Evolutionary conservation across 2,113 vertebrate species (phyloP), one percentile per base, ranked within the genome.

Genomic region (Suncus etruscus): DNA sequence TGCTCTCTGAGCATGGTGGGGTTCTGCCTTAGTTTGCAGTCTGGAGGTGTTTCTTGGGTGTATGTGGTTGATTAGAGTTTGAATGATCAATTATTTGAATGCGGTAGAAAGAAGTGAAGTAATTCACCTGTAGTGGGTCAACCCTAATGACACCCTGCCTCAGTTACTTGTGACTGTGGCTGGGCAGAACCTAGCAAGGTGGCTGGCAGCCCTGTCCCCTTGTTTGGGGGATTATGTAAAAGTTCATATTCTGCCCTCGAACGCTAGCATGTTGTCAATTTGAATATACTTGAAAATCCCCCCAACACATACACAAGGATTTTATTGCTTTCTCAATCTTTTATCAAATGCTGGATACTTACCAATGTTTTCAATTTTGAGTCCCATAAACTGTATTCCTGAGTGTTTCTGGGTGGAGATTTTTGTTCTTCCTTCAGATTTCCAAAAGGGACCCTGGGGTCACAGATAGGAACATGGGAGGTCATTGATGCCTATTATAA

Each of bases 381-480:
- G 63, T 65, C 84, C 78, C 16, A 12, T 32, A 58, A 82, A 51
- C 29, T n/a, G 6, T 25, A 2, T 45, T 83, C 31, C 70, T 83
- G 39, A 65, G n/a, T 70, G 65, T 39, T 79, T 51, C 69, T 24
- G 50, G 51, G 8, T 68, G n/a, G 76, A 68, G 32, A 24, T 86
- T 45, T 91, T 72, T 14, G 32, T 78, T 9, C 32, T 39, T 83
- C 72, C 74, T n/a, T 76, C 45, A 29, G 58, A 29, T 75, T 91
- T 92, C 16, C 18, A 66, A 27, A 87, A 32, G 25, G 4, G 50
- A 61, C 16, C 27, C 18, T 10, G 75, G 69, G 24, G 69, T 82
- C 72, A 45, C 2, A 73, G 31, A 45, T 66, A 24, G 31, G 66
- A 78, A 61, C 47, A 11, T 8, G 18, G 39, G 24, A 65, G 39